Conservation (phyloP, 2,888 invertebrate species). For the Eristalis tenax region DNA sequence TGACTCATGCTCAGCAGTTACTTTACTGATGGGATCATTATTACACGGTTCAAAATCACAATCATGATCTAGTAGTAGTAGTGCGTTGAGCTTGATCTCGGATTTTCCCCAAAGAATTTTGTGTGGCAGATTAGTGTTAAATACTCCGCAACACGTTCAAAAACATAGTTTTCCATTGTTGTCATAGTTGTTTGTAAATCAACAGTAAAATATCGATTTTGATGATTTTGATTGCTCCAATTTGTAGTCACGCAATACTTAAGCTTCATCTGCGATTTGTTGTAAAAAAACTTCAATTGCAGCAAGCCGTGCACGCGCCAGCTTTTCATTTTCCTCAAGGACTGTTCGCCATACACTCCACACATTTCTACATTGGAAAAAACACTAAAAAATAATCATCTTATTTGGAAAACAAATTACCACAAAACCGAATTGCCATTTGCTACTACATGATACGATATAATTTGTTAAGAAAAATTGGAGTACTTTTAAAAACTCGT, state of each 20-base stretch:
- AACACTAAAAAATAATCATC: too few species aligned
- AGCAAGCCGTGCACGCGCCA: constrained; percentile 93
- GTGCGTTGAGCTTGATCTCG: constrained; percentile 95
- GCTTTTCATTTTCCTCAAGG: constrained; percentile 96
- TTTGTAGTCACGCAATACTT: constrained; percentile 91
- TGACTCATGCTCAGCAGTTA: constrained; percentile 91
- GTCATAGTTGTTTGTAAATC: constrained; percentile 94
- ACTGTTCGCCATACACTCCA: constrained; percentile 99
- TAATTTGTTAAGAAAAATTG: too few species aligned
- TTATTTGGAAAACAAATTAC: too few species aligned
- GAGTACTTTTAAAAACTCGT: too few species aligned
- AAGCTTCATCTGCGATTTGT: constrained; percentile 96
- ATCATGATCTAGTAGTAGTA: constrained; percentile 95
- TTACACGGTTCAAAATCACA: constrained; percentile 90
- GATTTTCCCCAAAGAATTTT: constrained; percentile 95
- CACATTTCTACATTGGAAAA: constrained; percentile 88
- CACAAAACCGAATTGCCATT: too few species aligned
- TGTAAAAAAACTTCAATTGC: constrained; percentile 97
- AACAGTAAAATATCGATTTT: constrained; percentile 93
- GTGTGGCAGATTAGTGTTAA: constrained; percentile 93
- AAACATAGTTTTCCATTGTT: constrained; percentile 93
- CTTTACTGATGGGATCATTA: constrained; percentile 90
- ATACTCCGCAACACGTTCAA: constrained; percentile 93
- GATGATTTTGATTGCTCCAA: constrained; percentile 92
- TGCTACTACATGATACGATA: too few species aligned